Conservation (phyloP, 2,797 vertebrate genomes). For the Myotis findleyi region DNA sequence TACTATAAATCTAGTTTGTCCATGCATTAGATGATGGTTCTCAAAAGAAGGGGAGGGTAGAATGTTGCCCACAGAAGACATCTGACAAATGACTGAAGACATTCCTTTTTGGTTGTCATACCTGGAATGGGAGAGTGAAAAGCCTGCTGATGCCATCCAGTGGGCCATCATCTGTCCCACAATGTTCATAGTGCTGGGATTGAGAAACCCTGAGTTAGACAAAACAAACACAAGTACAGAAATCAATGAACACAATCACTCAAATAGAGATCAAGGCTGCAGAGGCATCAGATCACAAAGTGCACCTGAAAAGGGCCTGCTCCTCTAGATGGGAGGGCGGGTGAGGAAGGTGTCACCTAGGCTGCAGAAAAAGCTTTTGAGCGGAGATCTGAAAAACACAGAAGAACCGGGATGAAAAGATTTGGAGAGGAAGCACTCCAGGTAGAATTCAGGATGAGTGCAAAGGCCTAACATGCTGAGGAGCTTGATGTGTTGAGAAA, state of each 20-base stretch:
- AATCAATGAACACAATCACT: background rate
- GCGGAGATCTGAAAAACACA: background rate
- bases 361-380: background rate
- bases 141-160: background rate
- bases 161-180: background rate
- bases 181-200: background rate
- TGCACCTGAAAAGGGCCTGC: background rate
- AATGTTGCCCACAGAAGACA: background rate
- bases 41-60: background rate
- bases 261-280: background rate
- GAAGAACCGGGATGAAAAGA: background rate
- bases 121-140: background rate
- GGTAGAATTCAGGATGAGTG: background rate
- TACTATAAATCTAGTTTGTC: background rate
- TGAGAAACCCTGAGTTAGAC: background rate
- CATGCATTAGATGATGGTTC: background rate
- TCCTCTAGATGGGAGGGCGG: background rate
- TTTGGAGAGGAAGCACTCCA: background rate
- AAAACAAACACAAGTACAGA: background rate
- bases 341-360: background rate
- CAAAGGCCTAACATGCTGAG: background rate
- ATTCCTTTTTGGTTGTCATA: background rate
- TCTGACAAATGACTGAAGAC: background rate
- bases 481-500: background rate
- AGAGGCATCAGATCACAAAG: background rate